These are phyloP conservation scores for Thamnophis sirtalis DNA, from an alignment of 2,113 vertebrate genomes.

Conservation along the genomic window DNA sequence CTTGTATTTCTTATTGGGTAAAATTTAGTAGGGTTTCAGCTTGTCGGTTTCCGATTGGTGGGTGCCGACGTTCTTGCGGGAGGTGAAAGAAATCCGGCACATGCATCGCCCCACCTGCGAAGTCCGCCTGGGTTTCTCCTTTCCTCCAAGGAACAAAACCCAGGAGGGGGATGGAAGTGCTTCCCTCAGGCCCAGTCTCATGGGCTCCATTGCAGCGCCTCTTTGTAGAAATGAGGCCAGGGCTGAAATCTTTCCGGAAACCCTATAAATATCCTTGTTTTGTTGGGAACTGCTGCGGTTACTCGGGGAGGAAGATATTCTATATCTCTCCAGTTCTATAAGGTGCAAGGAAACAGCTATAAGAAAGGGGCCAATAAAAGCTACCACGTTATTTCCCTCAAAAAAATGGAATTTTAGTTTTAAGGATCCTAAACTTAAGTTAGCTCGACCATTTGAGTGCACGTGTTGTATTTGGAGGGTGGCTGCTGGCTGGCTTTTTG, in stretches of 20 bases:
- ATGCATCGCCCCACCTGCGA: background rate
- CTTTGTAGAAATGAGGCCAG: background rate
- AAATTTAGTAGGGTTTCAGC: too few relatives aligned
- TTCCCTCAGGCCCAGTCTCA: background rate
- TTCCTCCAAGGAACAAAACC: background rate
- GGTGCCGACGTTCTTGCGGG: background rate
- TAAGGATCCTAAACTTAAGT: background rate
- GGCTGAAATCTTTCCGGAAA: background rate
- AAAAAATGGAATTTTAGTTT: background rate
- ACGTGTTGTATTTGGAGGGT: background rate
- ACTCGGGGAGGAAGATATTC: background rate
- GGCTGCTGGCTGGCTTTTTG: background rate
- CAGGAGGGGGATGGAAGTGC: background rate
- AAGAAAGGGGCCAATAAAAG: background rate
- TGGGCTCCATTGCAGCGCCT: background rate
- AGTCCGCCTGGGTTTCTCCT: too few relatives aligned
- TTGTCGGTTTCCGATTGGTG: background rate
- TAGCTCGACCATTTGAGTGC: background rate
- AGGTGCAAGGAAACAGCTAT: background rate
- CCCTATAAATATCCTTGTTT: background rate
- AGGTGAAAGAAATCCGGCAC: background rate
- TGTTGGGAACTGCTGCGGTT: background rate
- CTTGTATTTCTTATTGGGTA: background rate
- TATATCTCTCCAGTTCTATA: too few relatives aligned
- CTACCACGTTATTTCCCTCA: background rate